phyloP scores from a whole-genome alignment of 64 coral and sea anemone genomes.

The Hydrozoanthus tunicans region DNA sequence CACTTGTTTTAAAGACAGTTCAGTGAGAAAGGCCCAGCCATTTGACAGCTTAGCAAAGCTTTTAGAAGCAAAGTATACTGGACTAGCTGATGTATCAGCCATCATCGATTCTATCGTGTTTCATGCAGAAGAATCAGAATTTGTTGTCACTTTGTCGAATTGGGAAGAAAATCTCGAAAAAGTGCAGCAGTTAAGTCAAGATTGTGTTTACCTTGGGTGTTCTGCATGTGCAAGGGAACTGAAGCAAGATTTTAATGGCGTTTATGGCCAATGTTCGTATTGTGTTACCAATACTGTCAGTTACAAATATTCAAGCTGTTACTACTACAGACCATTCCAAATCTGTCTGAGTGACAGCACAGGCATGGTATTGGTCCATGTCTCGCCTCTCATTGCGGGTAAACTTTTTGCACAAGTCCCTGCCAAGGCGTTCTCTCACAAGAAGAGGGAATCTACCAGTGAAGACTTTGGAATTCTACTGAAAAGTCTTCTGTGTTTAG shows the following conservation, averaged over 20 bases:
- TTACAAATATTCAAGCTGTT: conserved; percentile 60
- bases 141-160: conserved; percentile 33
- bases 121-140: conserved; percentile 15
- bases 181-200: conserved; percentile 13
- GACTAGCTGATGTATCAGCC: conserved; percentile 59
- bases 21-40: background rate
- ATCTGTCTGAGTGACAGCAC: conserved; percentile 38
- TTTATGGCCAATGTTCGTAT: conserved; percentile 79
- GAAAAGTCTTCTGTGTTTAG: conserved; percentile 5
- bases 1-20: conserved; percentile 31
- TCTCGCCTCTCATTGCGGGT: background rate
- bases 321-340: conserved; percentile 63
- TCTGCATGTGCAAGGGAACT: conserved; percentile 53
- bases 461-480: conserved; percentile 19
- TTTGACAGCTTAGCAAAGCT: conserved; percentile 70
- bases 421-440: conserved; percentile 20
- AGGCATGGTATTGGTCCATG: conserved; percentile 45
- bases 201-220: conserved; percentile 76
- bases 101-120: conserved; percentile 56
- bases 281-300: conserved; percentile 47
- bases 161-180: background rate
- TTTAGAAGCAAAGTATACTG: conserved; percentile 65
- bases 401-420: conserved; percentile 10
- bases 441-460: background rate
- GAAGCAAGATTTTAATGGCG: conserved; percentile 65